Conservation (phyloP, 2,113 vertebrate genomes). For the Ictidomys tridecemlineatus region DNA sequence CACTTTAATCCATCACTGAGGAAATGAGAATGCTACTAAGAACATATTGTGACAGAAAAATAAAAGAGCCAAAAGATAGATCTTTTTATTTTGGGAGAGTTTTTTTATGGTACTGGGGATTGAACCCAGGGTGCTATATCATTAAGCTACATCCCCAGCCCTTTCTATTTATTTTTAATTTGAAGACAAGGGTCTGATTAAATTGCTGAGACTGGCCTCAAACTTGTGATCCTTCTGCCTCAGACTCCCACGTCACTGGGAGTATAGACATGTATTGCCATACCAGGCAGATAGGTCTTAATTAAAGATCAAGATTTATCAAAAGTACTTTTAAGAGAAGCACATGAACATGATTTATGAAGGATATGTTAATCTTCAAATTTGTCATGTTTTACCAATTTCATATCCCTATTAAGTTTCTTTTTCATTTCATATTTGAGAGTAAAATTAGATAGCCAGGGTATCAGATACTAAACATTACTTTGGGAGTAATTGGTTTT, state of each 20-base stretch:
- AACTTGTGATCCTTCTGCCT: no score
- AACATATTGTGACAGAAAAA: neutral
- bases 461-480: neutral
- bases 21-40: constrained; percentile 8
- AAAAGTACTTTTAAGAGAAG: constrained; percentile 4
- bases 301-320: constrained; percentile 22
- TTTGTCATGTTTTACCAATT: constrained; percentile 24
- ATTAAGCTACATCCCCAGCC: no score
- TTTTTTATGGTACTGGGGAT: no score
- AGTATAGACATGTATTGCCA: no score
- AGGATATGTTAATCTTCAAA: neutral
- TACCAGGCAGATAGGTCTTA: neutral
- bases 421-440: constrained; percentile 54
- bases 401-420: neutral
- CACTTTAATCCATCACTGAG: neutral
- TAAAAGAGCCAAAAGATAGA: neutral
- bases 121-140: no score
- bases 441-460: neutral
- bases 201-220: no score
- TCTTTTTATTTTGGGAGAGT: neutral
- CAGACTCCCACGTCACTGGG: no score
- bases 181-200: no score
- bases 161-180: no score
- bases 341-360: neutral
- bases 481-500: neutral